These are phyloP conservation scores for Trachelus stipa DNA, from an alignment of 2,888 invertebrate genomes.

Conservation along the genomic window DNA sequence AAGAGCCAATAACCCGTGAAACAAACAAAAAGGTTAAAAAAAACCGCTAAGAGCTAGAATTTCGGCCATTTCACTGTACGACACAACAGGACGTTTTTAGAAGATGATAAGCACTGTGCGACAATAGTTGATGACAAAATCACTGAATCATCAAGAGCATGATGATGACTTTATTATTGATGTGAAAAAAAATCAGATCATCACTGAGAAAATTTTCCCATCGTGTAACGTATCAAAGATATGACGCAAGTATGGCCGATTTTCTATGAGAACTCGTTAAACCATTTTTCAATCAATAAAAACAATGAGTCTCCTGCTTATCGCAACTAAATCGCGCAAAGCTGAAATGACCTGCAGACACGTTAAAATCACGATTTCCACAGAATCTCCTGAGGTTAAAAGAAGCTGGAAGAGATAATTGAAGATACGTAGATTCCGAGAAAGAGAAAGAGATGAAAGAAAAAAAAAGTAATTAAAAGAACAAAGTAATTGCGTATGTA, in stretches of 20 bases:
- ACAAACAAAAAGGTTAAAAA: conserved; percentile 39
- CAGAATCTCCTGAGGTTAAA: not conserved
- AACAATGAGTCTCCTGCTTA: not conserved
- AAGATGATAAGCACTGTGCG: no score
- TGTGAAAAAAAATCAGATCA: not conserved
- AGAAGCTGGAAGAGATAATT: not conserved
- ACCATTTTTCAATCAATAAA: not conserved
- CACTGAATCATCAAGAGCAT: not conserved
- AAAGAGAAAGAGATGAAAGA: not conserved
- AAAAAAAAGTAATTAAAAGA: not conserved
- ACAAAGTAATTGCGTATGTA: conserved; percentile 43
- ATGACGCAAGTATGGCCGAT: not conserved
- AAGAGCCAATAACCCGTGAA: conserved; percentile 54
- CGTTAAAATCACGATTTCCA: not conserved
- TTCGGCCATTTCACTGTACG: not conserved
- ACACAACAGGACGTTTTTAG: no score
- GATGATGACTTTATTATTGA: not conserved
- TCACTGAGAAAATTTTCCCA: not conserved
- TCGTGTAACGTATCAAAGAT: not conserved
- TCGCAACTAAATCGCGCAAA: not conserved
- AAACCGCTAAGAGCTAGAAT: not conserved
- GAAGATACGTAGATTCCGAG: not conserved
- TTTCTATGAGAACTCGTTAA: not conserved
- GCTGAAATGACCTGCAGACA: not conserved
- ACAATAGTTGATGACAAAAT: not conserved